Base-by-base conservation (phyloP, 2,888 invertebrate species). In the Thysanoteuthis rhombus region DNA sequence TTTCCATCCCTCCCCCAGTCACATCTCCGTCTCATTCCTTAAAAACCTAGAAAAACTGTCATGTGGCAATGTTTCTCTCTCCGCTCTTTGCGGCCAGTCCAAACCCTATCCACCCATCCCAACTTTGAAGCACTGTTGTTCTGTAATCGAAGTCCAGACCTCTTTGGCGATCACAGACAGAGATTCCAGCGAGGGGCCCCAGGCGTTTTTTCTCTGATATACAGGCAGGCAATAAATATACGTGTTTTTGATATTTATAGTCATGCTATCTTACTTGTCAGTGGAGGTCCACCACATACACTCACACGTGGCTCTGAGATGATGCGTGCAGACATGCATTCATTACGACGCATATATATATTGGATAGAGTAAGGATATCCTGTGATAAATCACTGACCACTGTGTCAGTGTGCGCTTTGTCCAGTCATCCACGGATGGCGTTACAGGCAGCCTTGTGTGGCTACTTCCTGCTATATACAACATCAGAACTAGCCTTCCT, bases 121-220 rank as follows among this genome's bases (percentile, higher is more conserved):
- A n/a, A 75, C 75, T 75, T 75, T 75, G n/a, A 75, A 75, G n/a
- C 75, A 75, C 36, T 36, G 75, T 75, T 75, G 16, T 75, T 75
- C 75, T 75, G 75, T 75, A 75, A 75, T 75, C 75, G 75, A 75
- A 75, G 75, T 75, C 75, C 75, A 75, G 75, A 75, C 75, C 75
- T 75, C 75, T 75, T 75, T 75, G n/a, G n/a, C 75, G 75, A 75
- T 75, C 75, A 75, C 75, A 75, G 75, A 75, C 75, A 75, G 75
- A 75, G 75, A 75, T 75, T 75, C 75, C 75, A 75, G n/a, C 75
- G n/a, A 75, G 75, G 75, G 75, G 75, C 75, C 75, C 75, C 75
- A 75, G 75, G 75, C 75, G 75, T 75, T 75, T 75, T 75, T 75
- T 75, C 75, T 75, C 75, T 75, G 75, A 75, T 75, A 75, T 75